These are phyloP conservation scores for Uromys caudimaculatus DNA, from an alignment of 2,797 vertebrate species.

Conservation along the genomic window DNA sequence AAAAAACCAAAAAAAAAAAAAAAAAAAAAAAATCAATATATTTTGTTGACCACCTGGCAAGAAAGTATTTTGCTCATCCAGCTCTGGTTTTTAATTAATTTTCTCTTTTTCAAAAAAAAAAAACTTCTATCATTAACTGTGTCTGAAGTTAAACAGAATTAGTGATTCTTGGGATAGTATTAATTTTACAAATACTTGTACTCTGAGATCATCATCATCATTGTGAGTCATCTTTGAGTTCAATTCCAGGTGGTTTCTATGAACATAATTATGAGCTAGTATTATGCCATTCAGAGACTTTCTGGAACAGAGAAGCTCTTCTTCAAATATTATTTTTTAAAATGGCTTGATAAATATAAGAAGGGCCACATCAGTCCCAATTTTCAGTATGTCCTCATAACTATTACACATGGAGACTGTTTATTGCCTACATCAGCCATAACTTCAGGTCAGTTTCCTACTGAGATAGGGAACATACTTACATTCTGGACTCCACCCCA, in stretches of 20 bases:
- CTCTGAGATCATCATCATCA: neutral
- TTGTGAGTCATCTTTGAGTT: neutral
- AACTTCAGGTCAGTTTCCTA: neutral
- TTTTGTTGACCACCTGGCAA: constrained; percentile 35
- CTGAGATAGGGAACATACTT: no score
- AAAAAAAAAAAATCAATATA: no score
- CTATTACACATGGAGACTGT: accelerated
- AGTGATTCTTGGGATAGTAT: neutral
- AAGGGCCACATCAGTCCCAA: neutral
- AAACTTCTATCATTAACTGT: neutral
- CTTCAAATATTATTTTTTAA: neutral
- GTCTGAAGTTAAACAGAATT: constrained; percentile 18
- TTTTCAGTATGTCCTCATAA: neutral
- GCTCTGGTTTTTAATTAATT: constrained; percentile 45
- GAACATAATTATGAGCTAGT: neutral
- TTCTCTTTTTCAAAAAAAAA: neutral
- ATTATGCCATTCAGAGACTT: neutral
- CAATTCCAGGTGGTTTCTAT: neutral
- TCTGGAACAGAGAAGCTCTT: neutral
- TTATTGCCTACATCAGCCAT: neutral
- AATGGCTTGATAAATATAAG: neutral
- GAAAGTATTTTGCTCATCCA: constrained; percentile 33
- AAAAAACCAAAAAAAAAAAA: no score
- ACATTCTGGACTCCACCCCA: no score
- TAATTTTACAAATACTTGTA: neutral